Percentiles rank a stretch among this genome's conserved stretches.
phyloP scores from a whole-genome alignment of 2,113 vertebrate genomes.

The Nestor notabilis region DNA sequence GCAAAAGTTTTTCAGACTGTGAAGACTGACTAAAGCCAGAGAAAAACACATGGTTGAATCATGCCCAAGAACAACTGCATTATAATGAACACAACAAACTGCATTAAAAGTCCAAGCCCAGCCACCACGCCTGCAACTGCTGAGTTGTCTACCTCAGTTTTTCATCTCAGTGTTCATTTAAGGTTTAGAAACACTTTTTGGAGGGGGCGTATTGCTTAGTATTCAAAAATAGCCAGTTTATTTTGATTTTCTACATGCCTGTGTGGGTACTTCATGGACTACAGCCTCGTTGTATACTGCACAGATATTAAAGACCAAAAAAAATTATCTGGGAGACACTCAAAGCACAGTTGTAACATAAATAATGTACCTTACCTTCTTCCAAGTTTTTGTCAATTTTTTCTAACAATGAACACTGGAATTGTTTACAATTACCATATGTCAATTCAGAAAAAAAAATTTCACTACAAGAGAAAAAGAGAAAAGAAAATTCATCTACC shows the following conservation, averaged over 20 bases:
- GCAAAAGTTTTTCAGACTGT: neutral
- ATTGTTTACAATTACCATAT: neutral
- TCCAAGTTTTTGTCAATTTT: neutral
- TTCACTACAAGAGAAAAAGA: neutral
- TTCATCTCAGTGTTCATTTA: neutral
- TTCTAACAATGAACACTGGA: neutral
- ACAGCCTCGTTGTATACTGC: neutral
- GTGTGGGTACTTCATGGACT: neutral
- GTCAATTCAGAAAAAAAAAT: neutral
- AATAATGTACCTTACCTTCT: neutral
- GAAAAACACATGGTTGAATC: neutral
- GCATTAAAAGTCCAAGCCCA: neutral
- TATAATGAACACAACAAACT: neutral
- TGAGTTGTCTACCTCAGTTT: neutral
- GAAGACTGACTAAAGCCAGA: neutral
- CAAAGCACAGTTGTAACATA: neutral
- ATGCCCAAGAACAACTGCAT: neutral
- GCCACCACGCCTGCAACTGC: neutral
- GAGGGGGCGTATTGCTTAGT: accelerated
- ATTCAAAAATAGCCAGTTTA: neutral
- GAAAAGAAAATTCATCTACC: neutral
- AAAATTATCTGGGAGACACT: neutral
- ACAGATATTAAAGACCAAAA: neutral
- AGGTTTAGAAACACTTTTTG: neutral
- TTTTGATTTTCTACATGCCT: neutral